Conservation (phyloP, 2,888 invertebrate species). For the Lasioglossum morio region DNA sequence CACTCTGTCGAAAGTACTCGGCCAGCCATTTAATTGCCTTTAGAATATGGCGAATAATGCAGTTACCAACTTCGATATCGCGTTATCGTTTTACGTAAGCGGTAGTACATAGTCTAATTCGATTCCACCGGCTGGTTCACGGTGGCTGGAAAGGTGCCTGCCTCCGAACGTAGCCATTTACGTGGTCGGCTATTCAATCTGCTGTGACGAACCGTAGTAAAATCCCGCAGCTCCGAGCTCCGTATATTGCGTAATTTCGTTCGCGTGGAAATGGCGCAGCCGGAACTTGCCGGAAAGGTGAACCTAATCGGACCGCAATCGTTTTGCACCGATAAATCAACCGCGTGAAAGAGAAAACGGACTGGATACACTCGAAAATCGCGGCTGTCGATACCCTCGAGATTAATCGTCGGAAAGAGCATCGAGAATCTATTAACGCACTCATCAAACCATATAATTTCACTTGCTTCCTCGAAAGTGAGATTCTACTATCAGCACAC, state of each 20-base stretch:
- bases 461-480: neutral
- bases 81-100: slow-evolving; percentile 56
- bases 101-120: slow-evolving; percentile 11
- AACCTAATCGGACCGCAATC: slow-evolving; percentile 14
- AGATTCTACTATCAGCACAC: neutral
- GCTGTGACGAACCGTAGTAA: slow-evolving; percentile 40
- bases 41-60: slow-evolving; percentile 18
- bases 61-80: slow-evolving; percentile 28
- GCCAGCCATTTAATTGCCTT: slow-evolving; percentile 12
- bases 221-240: slow-evolving; percentile 4
- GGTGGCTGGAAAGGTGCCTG: slow-evolving; percentile 12
- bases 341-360: slow-evolving; percentile 20
- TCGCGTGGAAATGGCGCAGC: slow-evolving; percentile 28
- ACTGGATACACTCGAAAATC: neutral
- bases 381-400: neutral
- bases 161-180: slow-evolving; percentile 6
- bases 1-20: neutral
- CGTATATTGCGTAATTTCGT: slow-evolving; percentile 43
- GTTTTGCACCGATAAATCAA: neutral
- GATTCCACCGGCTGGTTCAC: slow-evolving; percentile 5
- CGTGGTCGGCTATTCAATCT: slow-evolving; percentile 38
- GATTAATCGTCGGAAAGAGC: neutral
- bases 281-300: slow-evolving; percentile 23
- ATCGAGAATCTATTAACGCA: neutral
- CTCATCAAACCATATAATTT: neutral